Evolutionary conservation across 1,140 invertebrate species (phyloP), one percentile per base, ranked within the genome.

Genomic region (Daktulosphaira vitifoliae): DNA sequence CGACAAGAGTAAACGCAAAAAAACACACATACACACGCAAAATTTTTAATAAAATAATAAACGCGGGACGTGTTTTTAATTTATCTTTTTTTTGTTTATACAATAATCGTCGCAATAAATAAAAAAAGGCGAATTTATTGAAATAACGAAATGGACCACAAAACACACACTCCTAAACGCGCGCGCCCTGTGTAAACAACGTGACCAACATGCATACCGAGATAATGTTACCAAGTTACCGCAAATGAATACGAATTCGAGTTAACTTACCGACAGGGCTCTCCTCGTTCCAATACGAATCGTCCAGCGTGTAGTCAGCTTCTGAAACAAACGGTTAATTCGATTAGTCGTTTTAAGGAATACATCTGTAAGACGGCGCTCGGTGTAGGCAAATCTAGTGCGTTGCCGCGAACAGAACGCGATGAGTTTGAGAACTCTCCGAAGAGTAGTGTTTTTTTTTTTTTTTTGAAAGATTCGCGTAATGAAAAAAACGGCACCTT

Each of bases 211-310:
- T 42, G 5, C 16, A 33, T 11, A 33, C 5, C 11, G 11, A 33
- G 11, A 33, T 33, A 54, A 16, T 15, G n/a, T 3, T 15, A 11
- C 18, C 2, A 15, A 15, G n/a, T n/a, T n/a, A n/a, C n/a, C n/a
- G n/a, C n/a, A n/a, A n/a, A n/a, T n/a, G n/a, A n/a, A n/a, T n/a
- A n/a, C n/a, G n/a, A 59, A 59, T n/a, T n/a, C n/a, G n/a, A n/a
- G n/a, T n/a, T n/a, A 38, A 83, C 86, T 88, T 75, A 90, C 88
- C 87, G 74, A 85, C 84, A 76, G 87, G 86, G 80, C 83, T 89
- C 76, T 90, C 88, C 76, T 89, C 87, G 79, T 88, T 90, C 88
- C 88, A 90, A 80, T 88, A 89, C 70, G 88, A 89, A 79, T 90
- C 89, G 80, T 92, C 89, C 78, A 90, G 81, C 70, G 87, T 89